These are phyloP conservation scores for Orchestes rusci DNA, from an alignment of 2,888 invertebrate genomes.

Conservation along the genomic window DNA sequence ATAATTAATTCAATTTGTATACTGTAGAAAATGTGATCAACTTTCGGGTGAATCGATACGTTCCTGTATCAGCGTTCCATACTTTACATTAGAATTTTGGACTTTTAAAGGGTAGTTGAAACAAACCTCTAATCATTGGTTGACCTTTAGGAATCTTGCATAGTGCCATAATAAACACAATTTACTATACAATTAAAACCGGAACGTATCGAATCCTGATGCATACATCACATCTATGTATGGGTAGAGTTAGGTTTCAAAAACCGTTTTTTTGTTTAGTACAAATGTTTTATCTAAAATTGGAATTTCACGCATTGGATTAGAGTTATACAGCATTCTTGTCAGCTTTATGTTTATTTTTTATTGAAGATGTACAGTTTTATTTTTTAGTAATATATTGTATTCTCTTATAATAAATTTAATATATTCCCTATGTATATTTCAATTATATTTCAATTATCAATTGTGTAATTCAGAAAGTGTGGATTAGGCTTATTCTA, in stretches of 20 bases:
- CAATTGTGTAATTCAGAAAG: conserved; percentile 10
- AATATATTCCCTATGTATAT: conserved; percentile 24
- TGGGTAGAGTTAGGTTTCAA: conserved; percentile 16
- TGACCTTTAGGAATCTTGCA: not conserved
- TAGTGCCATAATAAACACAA: conserved; percentile 6
- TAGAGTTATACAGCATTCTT: conserved; percentile 21
- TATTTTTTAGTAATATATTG: conserved; percentile 25
- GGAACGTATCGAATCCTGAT: too few species aligned
- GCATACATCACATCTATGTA: too few species aligned
- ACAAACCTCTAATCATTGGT: not conserved
- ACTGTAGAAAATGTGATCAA: conserved; percentile 21
- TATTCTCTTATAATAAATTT: conserved; percentile 24
- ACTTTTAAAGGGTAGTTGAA: too few species aligned
- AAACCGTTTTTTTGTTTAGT: conserved; percentile 23
- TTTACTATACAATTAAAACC: too few species aligned
- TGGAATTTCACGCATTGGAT: conserved; percentile 17
- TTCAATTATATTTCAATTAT: conserved; percentile 12
- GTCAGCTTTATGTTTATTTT: conserved; percentile 22
- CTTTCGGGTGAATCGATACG: too few species aligned
- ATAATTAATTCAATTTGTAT: conserved; percentile 22
- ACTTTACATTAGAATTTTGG: too few species aligned
- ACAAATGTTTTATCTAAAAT: conserved; percentile 18
- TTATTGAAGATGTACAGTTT: conserved; percentile 23
- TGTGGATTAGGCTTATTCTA: conserved; percentile 14
- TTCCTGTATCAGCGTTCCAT: too few species aligned